phyloP scores from a whole-genome alignment of 2,888 invertebrate species.

The Parnassius glacialis region DNA sequence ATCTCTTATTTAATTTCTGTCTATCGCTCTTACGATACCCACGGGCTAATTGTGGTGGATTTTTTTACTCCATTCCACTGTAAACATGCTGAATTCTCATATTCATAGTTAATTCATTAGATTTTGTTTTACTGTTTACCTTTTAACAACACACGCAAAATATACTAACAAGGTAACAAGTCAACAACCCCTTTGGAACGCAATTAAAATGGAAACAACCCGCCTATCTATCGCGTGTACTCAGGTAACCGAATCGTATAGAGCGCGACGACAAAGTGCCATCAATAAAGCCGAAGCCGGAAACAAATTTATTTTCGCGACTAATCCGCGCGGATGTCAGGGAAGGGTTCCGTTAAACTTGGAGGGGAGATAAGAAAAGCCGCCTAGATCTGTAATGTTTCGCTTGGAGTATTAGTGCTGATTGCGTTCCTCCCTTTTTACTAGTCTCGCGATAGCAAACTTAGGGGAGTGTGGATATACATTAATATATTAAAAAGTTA shows the following conservation, averaged over 20 bases:
- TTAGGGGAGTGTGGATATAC: slow-evolving; percentile 1
- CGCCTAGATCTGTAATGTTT: slow-evolving; percentile 24
- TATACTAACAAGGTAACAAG: too few relatives aligned
- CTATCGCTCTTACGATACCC: too few relatives aligned
- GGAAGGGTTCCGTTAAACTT: slow-evolving; percentile 32
- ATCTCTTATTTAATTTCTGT: too few relatives aligned
- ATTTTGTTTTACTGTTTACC: not conserved
- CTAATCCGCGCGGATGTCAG: slow-evolving; percentile 18
- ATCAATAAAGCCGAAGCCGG: slow-evolving; percentile 16
- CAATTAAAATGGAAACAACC: slow-evolving; percentile 1
- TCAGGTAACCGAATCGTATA: slow-evolving; percentile 29
- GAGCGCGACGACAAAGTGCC: slow-evolving; percentile 9
- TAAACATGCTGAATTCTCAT: not conserved
- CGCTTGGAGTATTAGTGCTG: slow-evolving; percentile 18
- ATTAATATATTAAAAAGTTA: too few relatives aligned
- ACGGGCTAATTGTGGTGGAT: too few relatives aligned
- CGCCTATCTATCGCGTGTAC: slow-evolving; percentile 12
- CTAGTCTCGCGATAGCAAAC: not conserved
- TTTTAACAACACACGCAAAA: too few relatives aligned
- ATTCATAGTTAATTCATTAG: not conserved
- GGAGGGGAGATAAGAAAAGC: slow-evolving; percentile 34
- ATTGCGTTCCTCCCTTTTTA: slow-evolving; percentile 17
- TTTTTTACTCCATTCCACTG: not conserved
- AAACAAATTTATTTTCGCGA: slow-evolving; percentile 22
- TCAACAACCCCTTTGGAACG: not conserved